phyloP scores from a whole-genome alignment of 2,797 vertebrate species.

The Epinephelus awoara region DNA sequence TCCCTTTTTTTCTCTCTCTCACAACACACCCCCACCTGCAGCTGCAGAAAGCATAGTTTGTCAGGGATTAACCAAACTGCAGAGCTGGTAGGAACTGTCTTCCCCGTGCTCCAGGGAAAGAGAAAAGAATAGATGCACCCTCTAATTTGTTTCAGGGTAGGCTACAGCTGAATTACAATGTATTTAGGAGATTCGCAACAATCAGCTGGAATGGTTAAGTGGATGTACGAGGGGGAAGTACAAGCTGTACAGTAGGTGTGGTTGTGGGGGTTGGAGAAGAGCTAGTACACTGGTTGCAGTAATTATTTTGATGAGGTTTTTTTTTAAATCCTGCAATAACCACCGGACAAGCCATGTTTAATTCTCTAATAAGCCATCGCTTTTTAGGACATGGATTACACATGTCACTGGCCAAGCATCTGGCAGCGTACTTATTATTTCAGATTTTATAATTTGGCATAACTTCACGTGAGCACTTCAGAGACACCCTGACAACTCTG shows the following conservation, averaged over 20 bases:
- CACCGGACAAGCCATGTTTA: conserved; percentile 36
- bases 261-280: conserved; percentile 19
- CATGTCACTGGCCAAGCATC: conserved; percentile 15
- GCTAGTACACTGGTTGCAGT: conserved; percentile 1
- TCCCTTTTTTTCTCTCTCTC: conserved; percentile 36
- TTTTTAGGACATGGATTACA: conserved; percentile 32
- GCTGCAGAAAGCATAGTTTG: conserved; percentile 59
- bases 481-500: conserved; percentile 10
- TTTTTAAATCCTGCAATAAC: conserved; percentile 15
- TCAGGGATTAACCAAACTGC: conserved; percentile 67
- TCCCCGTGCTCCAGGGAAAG: conserved; percentile 45
- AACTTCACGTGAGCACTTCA: conserved; percentile 14
- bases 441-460: conserved; percentile 42
- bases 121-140: conserved; percentile 60
- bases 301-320: conserved; percentile 45
- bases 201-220: conserved; percentile 34
- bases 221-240: conserved; percentile 53
- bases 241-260: conserved; percentile 29
- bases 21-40: conserved; percentile 57
- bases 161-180: conserved; percentile 71
- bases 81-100: conserved; percentile 56
- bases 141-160: conserved; percentile 74
- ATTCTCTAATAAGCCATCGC: conserved; percentile 34
- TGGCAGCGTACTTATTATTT: conserved; percentile 22
- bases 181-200: conserved; percentile 64